Evolutionary conservation across 30 jellyfish, hydroid and myxozoan species (phyloP).

Genomic region (Sanderia malayensis): DNA sequence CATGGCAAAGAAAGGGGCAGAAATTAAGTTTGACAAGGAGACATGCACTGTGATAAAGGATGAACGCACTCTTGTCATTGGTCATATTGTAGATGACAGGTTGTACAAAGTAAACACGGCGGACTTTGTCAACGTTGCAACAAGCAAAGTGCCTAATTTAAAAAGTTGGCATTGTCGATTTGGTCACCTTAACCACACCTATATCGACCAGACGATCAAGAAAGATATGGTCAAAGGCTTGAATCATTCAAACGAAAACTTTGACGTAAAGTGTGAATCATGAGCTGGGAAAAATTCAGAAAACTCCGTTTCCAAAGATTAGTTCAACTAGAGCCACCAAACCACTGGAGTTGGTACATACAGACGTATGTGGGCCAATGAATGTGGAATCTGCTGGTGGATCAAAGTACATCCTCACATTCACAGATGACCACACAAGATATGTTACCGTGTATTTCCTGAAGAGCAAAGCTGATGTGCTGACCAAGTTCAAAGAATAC

Average conservation of each 20-base stretch:
- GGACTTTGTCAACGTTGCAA: slow-evolving; percentile 41
- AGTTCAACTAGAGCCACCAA: too few relatives aligned
- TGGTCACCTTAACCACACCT: slow-evolving; percentile 18
- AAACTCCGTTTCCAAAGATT: slow-evolving; percentile 29
- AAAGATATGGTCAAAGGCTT: too few relatives aligned
- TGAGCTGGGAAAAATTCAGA: slow-evolving; percentile 52
- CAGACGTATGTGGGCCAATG: slow-evolving; percentile 74
- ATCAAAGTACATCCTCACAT: too few relatives aligned
- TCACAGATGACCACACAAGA: too few relatives aligned
- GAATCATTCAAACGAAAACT: slow-evolving; percentile 48
- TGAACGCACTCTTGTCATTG: slow-evolving; percentile 21
- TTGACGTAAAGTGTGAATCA: slow-evolving; percentile 52
- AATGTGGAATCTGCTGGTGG: too few relatives aligned
- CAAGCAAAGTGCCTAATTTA: too few relatives aligned
- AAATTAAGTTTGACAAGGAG: too few relatives aligned
- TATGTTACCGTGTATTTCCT: too few relatives aligned
- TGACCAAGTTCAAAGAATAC: too few relatives aligned
- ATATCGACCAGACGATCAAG: slow-evolving; percentile 29
- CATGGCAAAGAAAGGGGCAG: too few relatives aligned
- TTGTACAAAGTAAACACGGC: slow-evolving; percentile 34
- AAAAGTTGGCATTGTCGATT: too few relatives aligned
- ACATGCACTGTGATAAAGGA: too few relatives aligned
- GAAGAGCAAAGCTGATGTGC: slow-evolving; percentile 39
- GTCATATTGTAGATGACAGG: slow-evolving; percentile 38
- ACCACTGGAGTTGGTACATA: slow-evolving; percentile 51